Base-by-base conservation (phyloP, 37 sponge, comb jelly and placozoan genomes). In the Crambe crambe region DNA sequence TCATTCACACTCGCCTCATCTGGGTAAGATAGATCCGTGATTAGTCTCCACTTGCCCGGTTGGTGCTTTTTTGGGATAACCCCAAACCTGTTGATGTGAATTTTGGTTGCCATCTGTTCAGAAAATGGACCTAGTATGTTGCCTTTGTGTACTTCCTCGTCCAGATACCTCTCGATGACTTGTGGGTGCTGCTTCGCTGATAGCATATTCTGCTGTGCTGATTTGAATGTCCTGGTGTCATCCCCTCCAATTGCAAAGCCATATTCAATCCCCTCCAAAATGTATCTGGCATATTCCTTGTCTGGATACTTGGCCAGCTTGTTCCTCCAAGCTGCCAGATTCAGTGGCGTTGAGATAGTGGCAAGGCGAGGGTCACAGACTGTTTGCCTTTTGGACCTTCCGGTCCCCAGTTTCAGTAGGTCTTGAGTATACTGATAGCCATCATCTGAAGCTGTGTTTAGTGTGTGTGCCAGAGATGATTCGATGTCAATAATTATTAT, bases 51-150 rank as follows among this genome's bases (percentile, higher is more conserved):
- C n/a, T n/a, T n/a, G n/a, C n/a, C n/a, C n/a, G n/a, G n/a, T n/a
- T n/a, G n/a, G n/a, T n/a, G n/a, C n/a, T n/a, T n/a, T n/a, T n/a
- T n/a, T n/a, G n/a, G n/a, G n/a, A n/a, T n/a, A n/a, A n/a, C n/a
- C n/a, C 79, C 86, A 3, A 85, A 70, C 35, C 79, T 31, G 34
- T 42, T 85, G 17, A 70, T 64, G 67, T 85, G 79, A 23, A 85
- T 20, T 0, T 31, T 37, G 17, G 76, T 47, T 10, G 27, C 3
- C 6, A 2, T 43, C 54, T 27, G 34, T 2, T 54, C 54, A 30
- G 25, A 6, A 64, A 77, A 72, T 57, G 82, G 82, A 47, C 82
- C 82, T 2, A 72, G 30, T 1, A 81, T 72, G 29, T 38, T 57
- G 1, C 72, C 72, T 58, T 6, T n/a, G n/a, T n/a, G n/a, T n/a